These are phyloP conservation scores for Digitonthophagus gazella DNA, from an alignment of 2,888 invertebrate genomes.

Conservation along the genomic window DNA sequence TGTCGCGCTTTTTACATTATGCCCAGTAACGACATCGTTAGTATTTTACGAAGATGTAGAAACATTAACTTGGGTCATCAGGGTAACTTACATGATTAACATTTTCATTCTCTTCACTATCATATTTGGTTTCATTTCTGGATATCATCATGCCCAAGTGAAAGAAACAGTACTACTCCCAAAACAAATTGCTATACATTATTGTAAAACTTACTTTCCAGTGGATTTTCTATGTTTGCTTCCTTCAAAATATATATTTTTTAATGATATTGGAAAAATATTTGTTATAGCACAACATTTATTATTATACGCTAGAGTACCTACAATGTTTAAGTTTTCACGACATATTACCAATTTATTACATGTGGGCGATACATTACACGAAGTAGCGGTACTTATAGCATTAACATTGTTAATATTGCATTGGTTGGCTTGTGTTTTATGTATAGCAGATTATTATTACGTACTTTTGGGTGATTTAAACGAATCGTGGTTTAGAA, in stretches of 20 bases:
- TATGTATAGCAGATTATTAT: conserved; percentile 15
- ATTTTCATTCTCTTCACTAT: conserved; percentile 37
- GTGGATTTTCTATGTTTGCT: conserved; percentile 30
- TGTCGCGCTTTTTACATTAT: conserved; percentile 26
- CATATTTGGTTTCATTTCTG: conserved; percentile 44
- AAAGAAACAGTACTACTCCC: conserved; percentile 32
- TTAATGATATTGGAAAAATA: neutral
- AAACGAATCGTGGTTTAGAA: conserved; percentile 16
- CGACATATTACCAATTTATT: conserved; percentile 22
- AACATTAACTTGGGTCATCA: neutral
- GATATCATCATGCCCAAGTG: conserved; percentile 34
- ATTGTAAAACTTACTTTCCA: conserved; percentile 30
- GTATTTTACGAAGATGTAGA: conserved; percentile 5
- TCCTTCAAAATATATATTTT: conserved; percentile 22
- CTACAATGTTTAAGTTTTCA: conserved; percentile 22
- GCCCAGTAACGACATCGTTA: conserved; percentile 27
- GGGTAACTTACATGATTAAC: conserved; percentile 18
- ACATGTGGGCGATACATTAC: conserved; percentile 20
- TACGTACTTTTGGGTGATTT: neutral
- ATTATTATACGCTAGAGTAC: conserved; percentile 19
- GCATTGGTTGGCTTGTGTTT: conserved; percentile 24
- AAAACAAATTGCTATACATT: conserved; percentile 26
- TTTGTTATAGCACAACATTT: conserved; percentile 16
- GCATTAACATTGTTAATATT: conserved; percentile 20
- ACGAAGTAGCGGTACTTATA: conserved; percentile 22